phyloP scores from a whole-genome alignment of 2,888 invertebrate genomes.

The Lysandra bellargus region DNA sequence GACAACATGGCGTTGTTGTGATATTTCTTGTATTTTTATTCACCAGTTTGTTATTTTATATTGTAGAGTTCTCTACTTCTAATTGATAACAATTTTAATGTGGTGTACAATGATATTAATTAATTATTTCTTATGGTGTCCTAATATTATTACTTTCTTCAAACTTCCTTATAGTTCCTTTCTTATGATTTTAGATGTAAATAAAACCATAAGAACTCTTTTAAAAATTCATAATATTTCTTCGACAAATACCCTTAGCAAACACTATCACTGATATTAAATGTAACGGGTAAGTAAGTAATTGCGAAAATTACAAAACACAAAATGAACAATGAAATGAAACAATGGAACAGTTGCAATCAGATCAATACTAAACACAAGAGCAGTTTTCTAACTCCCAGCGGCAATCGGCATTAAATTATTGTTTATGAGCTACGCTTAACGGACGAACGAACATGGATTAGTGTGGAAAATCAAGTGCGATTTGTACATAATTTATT shows the following conservation, averaged over 20 bases:
- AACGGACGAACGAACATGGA: conserved; percentile 39
- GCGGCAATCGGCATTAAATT: conserved; percentile 44
- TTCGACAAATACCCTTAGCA: not conserved
- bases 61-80: not conserved
- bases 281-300: conserved; percentile 1
- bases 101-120: no score
- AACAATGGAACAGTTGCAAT: conserved; percentile 31
- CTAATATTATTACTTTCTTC: not conserved
- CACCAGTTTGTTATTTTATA: not conserved
- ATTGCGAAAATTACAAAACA: conserved; percentile 15
- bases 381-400: conserved; percentile 40
- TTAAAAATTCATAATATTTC: not conserved
- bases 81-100: no score
- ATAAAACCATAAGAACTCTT: not conserved
- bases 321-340: conserved; percentile 20
- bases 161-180: not conserved
- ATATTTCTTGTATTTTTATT: not conserved
- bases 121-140: not conserved
- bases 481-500: conserved; percentile 41
- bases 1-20: conserved; percentile 43
- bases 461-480: conserved; percentile 45
- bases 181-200: not conserved
- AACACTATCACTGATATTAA: conserved; percentile 31
- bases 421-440: conserved; percentile 44
- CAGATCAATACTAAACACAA: conserved; percentile 32